A percentile compares a stretch with the other conserved stretches of the same genome.
Evolutionary conservation across 2,113 vertebrate species (phyloP).

Genomic region (Tychaedon coryphoeus): DNA sequence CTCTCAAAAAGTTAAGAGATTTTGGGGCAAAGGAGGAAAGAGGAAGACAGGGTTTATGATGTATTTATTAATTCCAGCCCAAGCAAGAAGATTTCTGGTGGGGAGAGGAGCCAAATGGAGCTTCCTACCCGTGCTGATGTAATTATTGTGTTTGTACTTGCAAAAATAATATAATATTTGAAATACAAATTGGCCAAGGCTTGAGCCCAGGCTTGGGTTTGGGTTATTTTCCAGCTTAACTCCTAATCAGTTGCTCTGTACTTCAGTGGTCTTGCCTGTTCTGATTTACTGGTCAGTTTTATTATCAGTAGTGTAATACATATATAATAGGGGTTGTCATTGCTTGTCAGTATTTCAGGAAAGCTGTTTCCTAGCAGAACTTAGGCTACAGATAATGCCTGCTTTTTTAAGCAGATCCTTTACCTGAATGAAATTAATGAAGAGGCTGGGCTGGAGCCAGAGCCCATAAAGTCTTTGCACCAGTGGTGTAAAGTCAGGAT

Average conservation of each 20-base stretch:
- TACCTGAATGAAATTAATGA: not conserved
- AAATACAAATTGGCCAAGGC: not conserved
- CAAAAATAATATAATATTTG: slow-evolving; percentile 1
- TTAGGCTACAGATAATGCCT: not conserved
- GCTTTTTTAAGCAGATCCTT: not conserved
- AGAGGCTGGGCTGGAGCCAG: not conserved
- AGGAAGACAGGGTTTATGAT: not conserved
- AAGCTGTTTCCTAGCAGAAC: not conserved
- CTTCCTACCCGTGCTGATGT: not conserved
- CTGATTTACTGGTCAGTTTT: slow-evolving; percentile 15
- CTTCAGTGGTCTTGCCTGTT: not conserved
- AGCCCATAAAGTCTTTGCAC: not conserved
- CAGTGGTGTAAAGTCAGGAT: not conserved
- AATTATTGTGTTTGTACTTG: slow-evolving; percentile 9
- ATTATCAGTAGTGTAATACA: not conserved
- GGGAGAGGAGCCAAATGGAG: not conserved
- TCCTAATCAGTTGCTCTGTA: not conserved
- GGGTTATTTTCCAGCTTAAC: not conserved
- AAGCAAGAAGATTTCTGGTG: not conserved
- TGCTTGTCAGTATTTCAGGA: not conserved
- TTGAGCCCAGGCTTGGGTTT: not conserved
- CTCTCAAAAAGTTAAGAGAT: not conserved
- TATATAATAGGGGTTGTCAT: not conserved
- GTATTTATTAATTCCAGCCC: slow-evolving; percentile 14
- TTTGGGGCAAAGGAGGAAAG: not conserved